A percentile compares a stretch with the other conserved stretches of the same genome.
Conservation (phyloP, 2,888 invertebrate genomes). For the Ichneumon xanthorius region DNA sequence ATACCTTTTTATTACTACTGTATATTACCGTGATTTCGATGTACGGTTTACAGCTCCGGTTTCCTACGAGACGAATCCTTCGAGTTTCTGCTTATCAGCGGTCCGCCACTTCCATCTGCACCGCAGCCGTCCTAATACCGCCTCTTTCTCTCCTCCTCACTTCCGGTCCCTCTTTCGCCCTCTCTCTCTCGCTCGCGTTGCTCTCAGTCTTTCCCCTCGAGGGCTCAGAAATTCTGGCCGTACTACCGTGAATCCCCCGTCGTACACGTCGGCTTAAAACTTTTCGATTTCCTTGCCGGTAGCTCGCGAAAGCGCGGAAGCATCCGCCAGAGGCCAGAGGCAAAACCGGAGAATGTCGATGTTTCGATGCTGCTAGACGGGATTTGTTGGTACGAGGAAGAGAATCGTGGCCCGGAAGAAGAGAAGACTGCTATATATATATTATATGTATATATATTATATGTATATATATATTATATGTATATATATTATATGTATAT, state of each 20-base stretch:
- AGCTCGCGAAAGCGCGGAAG: neutral
- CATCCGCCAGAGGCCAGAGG: neutral
- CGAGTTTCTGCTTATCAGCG: neutral
- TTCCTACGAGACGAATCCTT: neutral
- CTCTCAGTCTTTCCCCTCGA: constrained; percentile 1
- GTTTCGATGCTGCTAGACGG: constrained; percentile 12
- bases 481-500: neutral
- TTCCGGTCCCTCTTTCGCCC: constrained; percentile 1
- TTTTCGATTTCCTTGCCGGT: constrained; percentile 52
- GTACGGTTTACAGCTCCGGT: neutral
- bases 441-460: neutral
- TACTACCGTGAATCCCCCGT: constrained; percentile 7
- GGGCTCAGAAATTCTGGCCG: constrained; percentile 38
- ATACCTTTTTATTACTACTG: too few species aligned
- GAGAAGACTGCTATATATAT: neutral
- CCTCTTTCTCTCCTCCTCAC: constrained; percentile 36
- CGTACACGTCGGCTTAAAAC: constrained; percentile 57
- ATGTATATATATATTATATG: too few species aligned
- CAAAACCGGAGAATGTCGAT: constrained; percentile 11
- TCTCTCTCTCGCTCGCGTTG: constrained; percentile 26
- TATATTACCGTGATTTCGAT: neutral
- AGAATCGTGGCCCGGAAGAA: neutral
- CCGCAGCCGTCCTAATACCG: neutral
- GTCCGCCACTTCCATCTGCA: constrained; percentile 6
- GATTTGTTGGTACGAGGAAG: constrained; percentile 20